phyloP scores from a whole-genome alignment of 2,113 vertebrate species.

The Lepisosteus oculatus region DNA sequence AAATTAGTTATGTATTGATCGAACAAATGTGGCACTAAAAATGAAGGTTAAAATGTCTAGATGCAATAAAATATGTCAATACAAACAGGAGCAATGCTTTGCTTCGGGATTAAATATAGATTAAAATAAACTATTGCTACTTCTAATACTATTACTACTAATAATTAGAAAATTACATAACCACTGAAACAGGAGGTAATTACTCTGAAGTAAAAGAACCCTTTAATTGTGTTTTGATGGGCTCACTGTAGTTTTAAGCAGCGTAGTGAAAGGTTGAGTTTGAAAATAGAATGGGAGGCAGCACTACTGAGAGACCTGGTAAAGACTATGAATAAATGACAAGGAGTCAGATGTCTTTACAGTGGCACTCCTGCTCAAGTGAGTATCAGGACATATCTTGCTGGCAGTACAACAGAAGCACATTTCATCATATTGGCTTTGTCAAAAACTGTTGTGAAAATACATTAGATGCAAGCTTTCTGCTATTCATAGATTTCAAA shows the following conservation, averaged over 20 bases:
- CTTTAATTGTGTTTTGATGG: constrained; percentile 9
- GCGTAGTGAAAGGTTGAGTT: not conserved
- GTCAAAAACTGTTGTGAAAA: not conserved
- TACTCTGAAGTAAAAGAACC: not conserved
- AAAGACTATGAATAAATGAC: not conserved
- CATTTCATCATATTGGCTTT: not conserved
- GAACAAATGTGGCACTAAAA: no score
- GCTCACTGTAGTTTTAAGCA: not conserved
- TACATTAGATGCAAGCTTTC: no score
- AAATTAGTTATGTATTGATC: no score
- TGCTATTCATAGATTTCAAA: no score
- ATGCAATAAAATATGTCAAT: no score
- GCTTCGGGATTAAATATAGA: no score
- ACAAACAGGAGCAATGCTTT: no score
- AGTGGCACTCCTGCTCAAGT: constrained; percentile 3
- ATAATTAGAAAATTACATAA: no score
- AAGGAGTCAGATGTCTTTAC: constrained; percentile 2
- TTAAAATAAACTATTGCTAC: no score
- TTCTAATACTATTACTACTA: no score
- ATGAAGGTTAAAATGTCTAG: no score
- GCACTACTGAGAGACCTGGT: not conserved
- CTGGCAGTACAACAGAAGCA: not conserved
- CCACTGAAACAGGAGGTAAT: no score
- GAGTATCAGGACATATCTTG: not conserved
- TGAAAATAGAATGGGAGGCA: not conserved